A percentile compares a stretch with the other conserved stretches of the same genome.
phyloP scores from a whole-genome alignment of 2,113 vertebrate genomes.

The Actenoides hombroni region DNA sequence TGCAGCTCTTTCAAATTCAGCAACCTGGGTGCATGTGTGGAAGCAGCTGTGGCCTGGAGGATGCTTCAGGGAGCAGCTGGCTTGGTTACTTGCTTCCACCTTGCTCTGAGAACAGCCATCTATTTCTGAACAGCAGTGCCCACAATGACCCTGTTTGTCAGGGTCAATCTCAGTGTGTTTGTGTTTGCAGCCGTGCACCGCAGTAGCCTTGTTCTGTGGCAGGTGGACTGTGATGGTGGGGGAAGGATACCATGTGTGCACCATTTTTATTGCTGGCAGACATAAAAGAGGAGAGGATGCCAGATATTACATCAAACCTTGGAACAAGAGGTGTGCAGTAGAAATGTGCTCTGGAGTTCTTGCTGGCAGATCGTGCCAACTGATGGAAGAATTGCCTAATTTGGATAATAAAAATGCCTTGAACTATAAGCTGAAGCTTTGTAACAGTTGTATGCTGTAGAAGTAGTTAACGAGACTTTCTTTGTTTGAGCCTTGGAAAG shows the following conservation, averaged over 20 bases:
- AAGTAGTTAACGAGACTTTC: constrained; percentile 66
- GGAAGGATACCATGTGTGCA: background rate
- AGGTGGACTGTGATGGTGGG: background rate
- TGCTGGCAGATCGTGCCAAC: background rate
- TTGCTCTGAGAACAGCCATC: background rate
- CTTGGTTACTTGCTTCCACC: background rate
- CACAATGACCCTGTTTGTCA: no score
- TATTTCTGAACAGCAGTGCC: background rate
- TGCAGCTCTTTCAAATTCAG: background rate
- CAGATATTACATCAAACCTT: constrained; percentile 42
- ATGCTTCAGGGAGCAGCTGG: background rate
- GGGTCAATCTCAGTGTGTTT: background rate
- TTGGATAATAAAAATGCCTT: constrained; percentile 30
- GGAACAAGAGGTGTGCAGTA: background rate
- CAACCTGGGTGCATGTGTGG: background rate
- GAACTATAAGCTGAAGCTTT: constrained; percentile 27
- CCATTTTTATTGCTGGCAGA: background rate
- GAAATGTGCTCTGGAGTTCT: background rate
- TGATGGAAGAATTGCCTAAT: constrained; percentile 11
- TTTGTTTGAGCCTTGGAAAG: constrained; percentile 69
- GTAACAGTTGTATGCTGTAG: constrained; percentile 31
- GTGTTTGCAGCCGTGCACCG: background rate
- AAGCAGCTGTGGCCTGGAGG: background rate
- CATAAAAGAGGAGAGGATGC: background rate
- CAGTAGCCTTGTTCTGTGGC: background rate